A percentile compares a stretch with the other conserved stretches of the same genome.
phyloP scores from a whole-genome alignment of 37 sponge, comb jelly and placozoan species.

The Axinella damicornis region DNA sequence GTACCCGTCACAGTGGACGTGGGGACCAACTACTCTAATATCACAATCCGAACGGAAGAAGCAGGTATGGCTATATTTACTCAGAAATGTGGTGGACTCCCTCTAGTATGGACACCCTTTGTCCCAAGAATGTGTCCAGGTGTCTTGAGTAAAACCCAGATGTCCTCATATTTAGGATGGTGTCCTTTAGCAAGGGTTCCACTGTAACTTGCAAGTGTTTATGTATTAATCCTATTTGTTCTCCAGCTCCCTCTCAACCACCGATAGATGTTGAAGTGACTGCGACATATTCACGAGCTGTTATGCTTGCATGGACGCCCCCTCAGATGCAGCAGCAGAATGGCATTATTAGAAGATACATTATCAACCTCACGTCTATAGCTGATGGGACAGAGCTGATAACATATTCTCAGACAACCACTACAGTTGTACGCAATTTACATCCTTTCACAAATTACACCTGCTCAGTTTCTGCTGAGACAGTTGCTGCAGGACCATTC shows the following conservation, averaged over 20 bases:
- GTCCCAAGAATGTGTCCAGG: too few relatives aligned
- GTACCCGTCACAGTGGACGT: constrained; percentile 7
- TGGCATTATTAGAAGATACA: constrained; percentile 2
- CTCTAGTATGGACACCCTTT: too few relatives aligned
- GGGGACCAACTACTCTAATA: background rate
- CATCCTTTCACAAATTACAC: constrained; percentile 12
- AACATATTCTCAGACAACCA: background rate
- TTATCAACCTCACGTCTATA: background rate
- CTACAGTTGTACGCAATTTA: background rate
- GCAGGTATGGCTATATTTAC: constrained; percentile 20
- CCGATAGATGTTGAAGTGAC: background rate
- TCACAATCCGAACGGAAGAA: constrained; percentile 10
- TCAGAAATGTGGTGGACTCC: too few relatives aligned
- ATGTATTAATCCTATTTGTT: too few relatives aligned
- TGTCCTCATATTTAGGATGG: too few relatives aligned
- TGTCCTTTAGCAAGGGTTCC: too few relatives aligned
- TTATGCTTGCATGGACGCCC: constrained; percentile 36
- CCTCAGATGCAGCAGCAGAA: background rate
- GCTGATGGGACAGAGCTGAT: background rate
- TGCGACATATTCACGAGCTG: background rate
- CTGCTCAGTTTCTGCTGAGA: constrained; percentile 6
- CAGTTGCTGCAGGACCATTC: background rate
- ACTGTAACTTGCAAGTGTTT: too few relatives aligned
- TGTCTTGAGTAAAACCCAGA: too few relatives aligned
- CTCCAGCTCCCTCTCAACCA: constrained; percentile 3